Conservation (phyloP, 2,113 vertebrate genomes). For the Ibidorhyncha struthersii region DNA sequence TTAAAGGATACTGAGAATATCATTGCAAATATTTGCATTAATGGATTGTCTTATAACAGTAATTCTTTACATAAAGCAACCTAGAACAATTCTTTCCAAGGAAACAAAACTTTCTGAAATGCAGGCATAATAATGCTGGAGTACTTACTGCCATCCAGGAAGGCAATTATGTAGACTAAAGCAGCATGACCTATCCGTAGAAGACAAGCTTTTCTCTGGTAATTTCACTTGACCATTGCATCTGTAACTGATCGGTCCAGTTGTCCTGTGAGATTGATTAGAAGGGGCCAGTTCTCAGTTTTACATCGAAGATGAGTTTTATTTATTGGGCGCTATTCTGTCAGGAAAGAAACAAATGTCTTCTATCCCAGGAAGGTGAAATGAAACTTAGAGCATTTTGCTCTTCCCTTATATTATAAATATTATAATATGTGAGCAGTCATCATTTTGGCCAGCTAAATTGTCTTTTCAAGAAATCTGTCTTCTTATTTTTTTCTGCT, state of each 20-base stretch:
- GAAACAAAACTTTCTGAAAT: background rate
- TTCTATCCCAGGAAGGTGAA: background rate
- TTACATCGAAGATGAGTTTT: background rate
- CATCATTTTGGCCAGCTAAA: background rate
- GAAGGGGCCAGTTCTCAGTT: background rate
- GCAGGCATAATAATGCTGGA: background rate
- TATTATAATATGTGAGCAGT: background rate
- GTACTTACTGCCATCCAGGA: background rate
- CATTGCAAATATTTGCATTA: background rate
- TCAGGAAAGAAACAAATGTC: background rate
- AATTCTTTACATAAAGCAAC: background rate
- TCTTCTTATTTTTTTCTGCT: background rate
- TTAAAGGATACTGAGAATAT: background rate
- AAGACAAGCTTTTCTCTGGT: background rate
- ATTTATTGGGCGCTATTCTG: background rate
- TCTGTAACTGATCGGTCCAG: background rate
- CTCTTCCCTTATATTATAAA: background rate
- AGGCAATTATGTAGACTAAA: background rate
- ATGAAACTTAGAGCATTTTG: background rate
- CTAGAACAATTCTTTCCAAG: background rate
- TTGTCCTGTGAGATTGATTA: background rate
- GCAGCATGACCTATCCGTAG: background rate
- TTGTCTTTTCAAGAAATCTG: background rate
- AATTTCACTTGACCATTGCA: background rate
- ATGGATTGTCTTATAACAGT: background rate